Conservation (phyloP, 1,140 invertebrate genomes). For the Cyrtorhinus lividipennis region DNA sequence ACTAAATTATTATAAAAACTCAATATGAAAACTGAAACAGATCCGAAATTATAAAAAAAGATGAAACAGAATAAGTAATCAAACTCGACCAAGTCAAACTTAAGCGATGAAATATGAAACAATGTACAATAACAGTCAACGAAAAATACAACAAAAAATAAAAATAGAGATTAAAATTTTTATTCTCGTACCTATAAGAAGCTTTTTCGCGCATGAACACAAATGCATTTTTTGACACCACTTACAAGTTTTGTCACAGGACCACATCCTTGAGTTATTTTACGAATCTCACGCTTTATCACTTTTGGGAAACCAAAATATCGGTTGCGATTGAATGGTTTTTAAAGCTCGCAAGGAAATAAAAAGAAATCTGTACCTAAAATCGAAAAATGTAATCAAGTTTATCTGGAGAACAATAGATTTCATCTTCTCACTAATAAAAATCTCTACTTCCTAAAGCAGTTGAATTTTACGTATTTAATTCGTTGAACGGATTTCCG, state of each 20-base stretch:
- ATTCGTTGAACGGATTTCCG: slow-evolving; percentile 11
- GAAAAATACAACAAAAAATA: not conserved
- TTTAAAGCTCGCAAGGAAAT: slow-evolving; percentile 1
- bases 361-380: slow-evolving; percentile 3
- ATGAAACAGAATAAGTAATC: not conserved
- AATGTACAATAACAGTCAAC: slow-evolving; percentile 1
- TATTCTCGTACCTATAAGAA: too few relatives aligned
- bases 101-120: not conserved
- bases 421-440: too few relatives aligned
- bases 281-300: not conserved
- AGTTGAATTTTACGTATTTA: slow-evolving; percentile 15
- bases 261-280: too few relatives aligned
- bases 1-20: slow-evolving; percentile 1
- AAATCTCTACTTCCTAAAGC: slow-evolving; percentile 12
- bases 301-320: not conserved
- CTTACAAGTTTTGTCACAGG: too few relatives aligned
- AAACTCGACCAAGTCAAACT: not conserved
- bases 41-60: not conserved
- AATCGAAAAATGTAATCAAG: slow-evolving; percentile 8
- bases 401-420: too few relatives aligned
- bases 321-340: not conserved
- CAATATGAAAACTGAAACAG: not conserved
- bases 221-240: too few relatives aligned
- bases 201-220: too few relatives aligned
- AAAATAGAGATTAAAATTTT: too few relatives aligned